phyloP scores from a whole-genome alignment of 2,888 invertebrate species.

The Dryobota labecula region DNA sequence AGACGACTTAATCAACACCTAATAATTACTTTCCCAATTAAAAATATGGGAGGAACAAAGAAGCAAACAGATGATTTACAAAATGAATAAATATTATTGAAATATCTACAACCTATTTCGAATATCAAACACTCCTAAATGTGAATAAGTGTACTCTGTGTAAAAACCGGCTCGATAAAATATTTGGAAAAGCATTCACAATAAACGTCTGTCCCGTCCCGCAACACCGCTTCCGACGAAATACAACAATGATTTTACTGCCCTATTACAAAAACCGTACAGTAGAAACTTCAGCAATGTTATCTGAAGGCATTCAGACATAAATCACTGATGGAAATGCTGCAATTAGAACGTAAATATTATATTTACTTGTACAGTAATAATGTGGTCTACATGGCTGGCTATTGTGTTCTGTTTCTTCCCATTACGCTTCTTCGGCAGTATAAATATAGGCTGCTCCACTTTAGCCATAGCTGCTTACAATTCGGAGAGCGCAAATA shows the following conservation, averaged over 20 bases:
- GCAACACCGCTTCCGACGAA: not conserved
- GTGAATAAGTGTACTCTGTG: not conserved
- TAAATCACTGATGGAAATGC: constrained; percentile 19
- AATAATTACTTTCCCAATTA: not conserved
- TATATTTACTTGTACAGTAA: constrained; percentile 89
- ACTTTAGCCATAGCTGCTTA: constrained; percentile 80
- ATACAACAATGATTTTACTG: constrained; percentile 9
- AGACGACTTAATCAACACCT: not conserved
- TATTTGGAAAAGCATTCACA: not conserved
- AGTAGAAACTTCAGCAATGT: constrained; percentile 2
- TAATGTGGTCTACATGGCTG: constrained; percentile 92
- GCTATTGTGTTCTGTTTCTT: constrained; percentile 87
- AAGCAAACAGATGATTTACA: not conserved
- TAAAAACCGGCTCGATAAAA: not conserved
- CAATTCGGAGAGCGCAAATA: constrained; percentile 10
- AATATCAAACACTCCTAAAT: not conserved
- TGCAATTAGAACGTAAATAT: constrained; percentile 25
- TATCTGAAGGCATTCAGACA: constrained; percentile 1
- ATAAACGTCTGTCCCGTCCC: not conserved
- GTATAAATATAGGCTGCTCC: constrained; percentile 90
- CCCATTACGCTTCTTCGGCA: constrained; percentile 91
- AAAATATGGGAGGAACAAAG: not conserved
- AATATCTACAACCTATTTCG: not conserved
- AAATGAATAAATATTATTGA: not conserved
- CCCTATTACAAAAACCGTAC: not conserved